These are phyloP conservation scores for Pollenia labialis DNA, from an alignment of 2,888 invertebrate genomes.

Conservation along the genomic window DNA sequence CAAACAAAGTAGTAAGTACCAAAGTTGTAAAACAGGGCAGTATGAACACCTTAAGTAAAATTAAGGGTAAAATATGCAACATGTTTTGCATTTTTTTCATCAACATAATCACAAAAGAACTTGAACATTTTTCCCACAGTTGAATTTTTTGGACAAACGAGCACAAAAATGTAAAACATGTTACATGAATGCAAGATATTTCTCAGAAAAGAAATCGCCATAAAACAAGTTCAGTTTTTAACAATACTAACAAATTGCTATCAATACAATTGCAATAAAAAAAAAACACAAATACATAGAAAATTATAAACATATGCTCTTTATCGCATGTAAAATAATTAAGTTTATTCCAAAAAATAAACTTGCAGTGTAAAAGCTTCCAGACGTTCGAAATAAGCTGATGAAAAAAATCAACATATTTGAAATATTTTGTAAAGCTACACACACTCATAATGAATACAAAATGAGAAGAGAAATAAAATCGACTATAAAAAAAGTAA, in stretches of 20 bases:
- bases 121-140: no score
- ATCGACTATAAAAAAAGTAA: not conserved
- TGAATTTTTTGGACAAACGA: no score
- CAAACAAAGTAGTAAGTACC: no score
- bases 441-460: conserved; percentile 47
- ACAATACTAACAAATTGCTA: not conserved
- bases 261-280: no score
- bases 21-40: no score
- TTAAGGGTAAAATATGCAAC: no score
- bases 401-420: conserved; percentile 32
- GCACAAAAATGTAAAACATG: no score
- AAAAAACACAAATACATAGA: not conserved
- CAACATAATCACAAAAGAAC: no score
- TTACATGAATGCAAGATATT: no score
- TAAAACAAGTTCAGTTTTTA: conserved; percentile 16
- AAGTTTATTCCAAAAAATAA: not conserved
- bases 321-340: not conserved
- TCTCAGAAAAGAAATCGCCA: no score
- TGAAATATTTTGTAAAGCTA: conserved; percentile 49
- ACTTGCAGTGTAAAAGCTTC: not conserved
- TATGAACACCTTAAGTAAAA: no score
- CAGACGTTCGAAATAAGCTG: not conserved
- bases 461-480: conserved; percentile 16
- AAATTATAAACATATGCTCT: conserved; percentile 3
- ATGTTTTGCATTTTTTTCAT: no score